Evolutionary conservation across 2,113 vertebrate genomes (phyloP).

Genomic region (Pelusios castaneus): DNA sequence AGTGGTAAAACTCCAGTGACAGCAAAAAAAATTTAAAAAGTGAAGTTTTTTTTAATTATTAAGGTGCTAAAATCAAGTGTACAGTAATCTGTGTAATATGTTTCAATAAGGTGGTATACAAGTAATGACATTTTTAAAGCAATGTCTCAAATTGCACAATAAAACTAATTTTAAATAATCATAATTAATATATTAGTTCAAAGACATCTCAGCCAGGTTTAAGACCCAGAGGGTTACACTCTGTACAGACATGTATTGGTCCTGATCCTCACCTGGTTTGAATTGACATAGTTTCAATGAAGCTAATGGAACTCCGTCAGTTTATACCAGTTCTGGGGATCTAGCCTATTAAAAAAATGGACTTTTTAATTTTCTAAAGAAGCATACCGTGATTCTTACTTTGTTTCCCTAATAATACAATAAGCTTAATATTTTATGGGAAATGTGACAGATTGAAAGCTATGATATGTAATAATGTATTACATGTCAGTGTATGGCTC

Average conservation of each 20-base stretch:
- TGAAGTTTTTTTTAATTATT: not conserved
- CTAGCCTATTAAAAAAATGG: not conserved
- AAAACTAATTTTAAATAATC: not conserved
- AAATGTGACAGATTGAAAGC: not conserved
- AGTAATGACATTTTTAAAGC: not conserved
- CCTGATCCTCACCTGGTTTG: not conserved
- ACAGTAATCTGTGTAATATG: not conserved
- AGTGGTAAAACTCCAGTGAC: not conserved
- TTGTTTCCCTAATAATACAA: not conserved
- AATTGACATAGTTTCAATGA: not conserved
- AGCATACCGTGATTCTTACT: not conserved
- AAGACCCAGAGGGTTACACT: not conserved
- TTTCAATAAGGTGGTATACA: not conserved
- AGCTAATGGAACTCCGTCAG: too few relatives aligned
- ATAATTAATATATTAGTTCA: not conserved
- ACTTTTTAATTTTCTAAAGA: not conserved
- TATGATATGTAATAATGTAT: conserved; percentile 9
- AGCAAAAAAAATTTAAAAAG: not conserved
- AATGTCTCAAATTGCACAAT: not conserved
- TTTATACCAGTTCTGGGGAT: not conserved
- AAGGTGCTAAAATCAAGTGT: rapidly evolving
- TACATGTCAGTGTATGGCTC: not conserved
- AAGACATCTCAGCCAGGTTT: not conserved
- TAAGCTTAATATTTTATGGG: not conserved
- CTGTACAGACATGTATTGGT: not conserved